Percentiles rank a stretch among this genome's conserved stretches.
phyloP scores from a whole-genome alignment of 92 coral and sea anemone genomes.

The Actinostola sp. region DNA sequence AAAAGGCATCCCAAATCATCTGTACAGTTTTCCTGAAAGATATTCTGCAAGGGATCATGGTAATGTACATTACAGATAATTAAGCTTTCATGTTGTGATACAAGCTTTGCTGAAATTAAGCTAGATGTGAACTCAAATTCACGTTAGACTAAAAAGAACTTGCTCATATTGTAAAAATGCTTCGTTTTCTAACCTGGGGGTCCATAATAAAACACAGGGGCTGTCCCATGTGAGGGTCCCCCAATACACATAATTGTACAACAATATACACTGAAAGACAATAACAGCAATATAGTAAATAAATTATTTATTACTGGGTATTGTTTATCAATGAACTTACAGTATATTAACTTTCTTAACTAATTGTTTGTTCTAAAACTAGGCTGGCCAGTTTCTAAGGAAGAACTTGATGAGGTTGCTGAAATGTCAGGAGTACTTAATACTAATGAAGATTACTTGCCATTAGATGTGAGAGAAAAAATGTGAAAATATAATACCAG shows the following conservation, averaged over 20 bases:
- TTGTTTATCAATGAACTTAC: no score
- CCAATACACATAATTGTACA: no score
- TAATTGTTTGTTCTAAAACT: neutral
- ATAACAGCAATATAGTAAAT: no score
- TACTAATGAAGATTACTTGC: neutral
- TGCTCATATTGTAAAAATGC: no score
- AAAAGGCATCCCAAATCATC: conserved; percentile 20
- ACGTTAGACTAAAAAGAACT: no score
- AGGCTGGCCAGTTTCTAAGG: conserved; percentile 12
- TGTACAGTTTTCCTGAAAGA: conserved; percentile 22
- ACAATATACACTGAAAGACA: no score
- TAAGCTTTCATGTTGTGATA: neutral
- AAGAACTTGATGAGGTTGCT: conserved; percentile 6
- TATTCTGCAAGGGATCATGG: conserved; percentile 28
- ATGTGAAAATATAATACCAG: neutral
- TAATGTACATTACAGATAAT: neutral
- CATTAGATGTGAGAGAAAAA: neutral
- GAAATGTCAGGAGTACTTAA: conserved; percentile 2
- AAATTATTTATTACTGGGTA: neutral
- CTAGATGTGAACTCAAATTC: neutral
- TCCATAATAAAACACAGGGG: no score
- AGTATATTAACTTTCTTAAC: neutral
- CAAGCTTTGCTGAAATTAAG: neutral
- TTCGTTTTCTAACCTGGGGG: no score
- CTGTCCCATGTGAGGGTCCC: no score